A percentile compares a stretch with the other conserved stretches of the same genome.
These are phyloP conservation scores for Himalopsyche japonica DNA, from an alignment of 2,888 invertebrate species.

Conservation along the genomic window DNA sequence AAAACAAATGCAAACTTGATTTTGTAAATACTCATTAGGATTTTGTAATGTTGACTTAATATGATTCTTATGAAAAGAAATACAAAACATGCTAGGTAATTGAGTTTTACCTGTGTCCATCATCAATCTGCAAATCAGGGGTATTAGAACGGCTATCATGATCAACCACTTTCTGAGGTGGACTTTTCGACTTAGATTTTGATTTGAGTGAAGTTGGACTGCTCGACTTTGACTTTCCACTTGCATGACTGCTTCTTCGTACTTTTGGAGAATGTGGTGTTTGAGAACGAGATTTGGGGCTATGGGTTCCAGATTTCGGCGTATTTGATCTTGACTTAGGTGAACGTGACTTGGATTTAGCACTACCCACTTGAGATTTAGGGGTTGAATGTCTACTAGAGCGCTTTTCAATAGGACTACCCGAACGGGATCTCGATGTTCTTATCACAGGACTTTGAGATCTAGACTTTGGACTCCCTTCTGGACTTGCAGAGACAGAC, in stretches of 20 bases:
- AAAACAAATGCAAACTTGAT: too few species aligned
- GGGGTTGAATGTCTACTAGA: slow-evolving; percentile 40
- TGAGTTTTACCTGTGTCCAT: slow-evolving; percentile 43
- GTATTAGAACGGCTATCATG: slow-evolving; percentile 55
- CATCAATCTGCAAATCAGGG: slow-evolving; percentile 60
- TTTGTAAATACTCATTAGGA: too few species aligned
- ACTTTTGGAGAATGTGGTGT: background rate
- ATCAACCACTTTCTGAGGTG: slow-evolving; percentile 44
- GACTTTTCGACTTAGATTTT: slow-evolving; percentile 45
- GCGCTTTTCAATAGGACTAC: slow-evolving; percentile 13
- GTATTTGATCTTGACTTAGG: slow-evolving; percentile 48
- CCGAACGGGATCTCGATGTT: slow-evolving; percentile 42
- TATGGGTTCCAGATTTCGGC: slow-evolving; percentile 23
- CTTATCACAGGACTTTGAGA: slow-evolving; percentile 46
- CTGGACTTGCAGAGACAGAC: slow-evolving; percentile 38
- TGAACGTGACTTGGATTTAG: slow-evolving; percentile 49
- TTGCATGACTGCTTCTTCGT: slow-evolving; percentile 23
- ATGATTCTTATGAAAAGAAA: too few species aligned
- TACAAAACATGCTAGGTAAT: too few species aligned
- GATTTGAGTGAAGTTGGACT: slow-evolving; percentile 51
- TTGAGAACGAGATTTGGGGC: slow-evolving; percentile 17
- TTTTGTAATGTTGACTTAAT: too few species aligned
- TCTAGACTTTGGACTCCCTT: slow-evolving; percentile 43
- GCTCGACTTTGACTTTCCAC: slow-evolving; percentile 40
- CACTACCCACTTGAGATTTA: slow-evolving; percentile 42